Evolutionary conservation across 2,113 vertebrate species (phyloP).

Genomic region (Nibea coibor): DNA sequence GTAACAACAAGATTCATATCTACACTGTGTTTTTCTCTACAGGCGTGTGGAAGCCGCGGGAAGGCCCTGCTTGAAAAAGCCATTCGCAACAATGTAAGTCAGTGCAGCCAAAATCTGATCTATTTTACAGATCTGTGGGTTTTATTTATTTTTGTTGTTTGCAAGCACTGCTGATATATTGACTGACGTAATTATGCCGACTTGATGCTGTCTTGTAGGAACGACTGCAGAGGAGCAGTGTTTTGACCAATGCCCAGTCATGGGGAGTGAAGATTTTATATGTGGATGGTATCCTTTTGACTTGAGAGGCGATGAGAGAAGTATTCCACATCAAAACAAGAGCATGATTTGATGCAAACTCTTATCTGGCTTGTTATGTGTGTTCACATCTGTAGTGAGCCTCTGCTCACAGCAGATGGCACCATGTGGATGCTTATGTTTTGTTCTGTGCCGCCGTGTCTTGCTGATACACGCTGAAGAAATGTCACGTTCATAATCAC

Average conservation of each 20-base stretch:
- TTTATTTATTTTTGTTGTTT: neutral
- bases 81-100: constrained; percentile 89
- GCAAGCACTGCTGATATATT: neutral
- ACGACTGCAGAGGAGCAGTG: constrained; percentile 77
- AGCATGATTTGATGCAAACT: neutral
- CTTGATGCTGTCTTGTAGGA: constrained; percentile 76
- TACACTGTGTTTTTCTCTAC: constrained; percentile 31
- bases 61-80: constrained; percentile 90
- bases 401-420: constrained; percentile 71
- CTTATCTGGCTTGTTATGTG: neutral
- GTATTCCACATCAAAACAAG: too few relatives aligned
- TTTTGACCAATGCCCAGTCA: constrained; percentile 83
- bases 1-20: neutral
- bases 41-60: constrained; percentile 88
- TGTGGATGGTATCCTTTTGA: constrained; percentile 87
- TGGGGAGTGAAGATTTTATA: constrained; percentile 89
- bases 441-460: neutral
- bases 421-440: neutral
- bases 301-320: neutral
- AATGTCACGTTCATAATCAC: neutral
- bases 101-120: neutral
- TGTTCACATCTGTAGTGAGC: constrained; percentile 12
- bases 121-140: neutral
- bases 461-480: neutral
- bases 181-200: neutral